Evolutionary conservation across 2,888 invertebrate species (phyloP).

Genomic region (Lepidocyrtinus sp.): DNA sequence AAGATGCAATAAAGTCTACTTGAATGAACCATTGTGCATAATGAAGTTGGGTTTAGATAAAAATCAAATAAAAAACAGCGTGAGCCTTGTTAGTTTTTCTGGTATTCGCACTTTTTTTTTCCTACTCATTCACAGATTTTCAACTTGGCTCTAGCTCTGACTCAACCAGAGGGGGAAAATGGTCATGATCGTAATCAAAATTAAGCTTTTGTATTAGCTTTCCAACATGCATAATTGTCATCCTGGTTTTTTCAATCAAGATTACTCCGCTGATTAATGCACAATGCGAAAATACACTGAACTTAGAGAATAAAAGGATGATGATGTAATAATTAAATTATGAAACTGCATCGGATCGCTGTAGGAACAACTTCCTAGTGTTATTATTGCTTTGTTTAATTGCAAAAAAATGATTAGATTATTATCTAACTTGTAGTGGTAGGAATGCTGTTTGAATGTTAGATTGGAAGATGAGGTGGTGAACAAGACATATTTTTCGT

Average conservation of each 20-base stretch:
- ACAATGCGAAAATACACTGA: not conserved
- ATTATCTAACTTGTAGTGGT: not conserved
- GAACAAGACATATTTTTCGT: not conserved
- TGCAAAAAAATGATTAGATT: too few species aligned
- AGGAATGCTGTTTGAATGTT: not conserved
- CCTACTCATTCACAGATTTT: not conserved
- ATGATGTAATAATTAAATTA: slow-evolving; percentile 50
- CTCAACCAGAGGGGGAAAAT: slow-evolving; percentile 1
- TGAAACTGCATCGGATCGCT: slow-evolving; percentile 12
- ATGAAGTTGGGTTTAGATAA: slow-evolving; percentile 45
- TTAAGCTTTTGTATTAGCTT: too few species aligned
- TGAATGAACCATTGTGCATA: slow-evolving; percentile 38
- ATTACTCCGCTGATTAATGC: not conserved
- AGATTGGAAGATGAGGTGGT: not conserved
- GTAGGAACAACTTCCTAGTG: slow-evolving; percentile 27
- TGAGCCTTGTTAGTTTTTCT: slow-evolving; percentile 23
- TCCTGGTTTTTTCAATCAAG: not conserved
- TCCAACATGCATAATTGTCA: not conserved
- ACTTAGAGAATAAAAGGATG: not conserved
- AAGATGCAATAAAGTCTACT: slow-evolving; percentile 40
- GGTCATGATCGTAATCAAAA: too few species aligned
- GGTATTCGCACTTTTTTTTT: not conserved
- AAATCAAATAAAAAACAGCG: slow-evolving; percentile 39
- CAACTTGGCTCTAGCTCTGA: too few species aligned
- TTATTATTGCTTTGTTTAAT: slow-evolving; percentile 15